Base-by-base conservation (phyloP, 1,140 invertebrate genomes). In the Lordiphosa mommai region DNA sequence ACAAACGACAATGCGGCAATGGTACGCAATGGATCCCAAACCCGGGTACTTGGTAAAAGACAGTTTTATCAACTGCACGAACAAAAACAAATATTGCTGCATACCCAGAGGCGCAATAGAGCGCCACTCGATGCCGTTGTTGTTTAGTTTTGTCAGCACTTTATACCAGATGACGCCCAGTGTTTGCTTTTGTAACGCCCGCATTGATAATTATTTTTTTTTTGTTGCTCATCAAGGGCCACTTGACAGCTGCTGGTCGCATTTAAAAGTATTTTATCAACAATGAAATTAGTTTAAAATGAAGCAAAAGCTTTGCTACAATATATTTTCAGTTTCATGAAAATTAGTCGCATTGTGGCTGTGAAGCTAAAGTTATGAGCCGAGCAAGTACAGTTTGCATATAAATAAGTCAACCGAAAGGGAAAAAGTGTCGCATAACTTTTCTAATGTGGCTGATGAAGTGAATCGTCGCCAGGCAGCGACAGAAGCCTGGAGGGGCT, bases 1-100 rank as follows among this genome's bases (percentile, higher is more conserved):
- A 82, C 77, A 72, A 84, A 76, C 77, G 77, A 84, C 77, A 80
- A 74, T 82, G 74, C 52, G 60, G 49, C 46, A 52, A 46, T 43
- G 50, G 49, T 20, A 51, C n/a, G 33, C 47, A 23, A 33, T 27
- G 23, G 23, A 36, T 3, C 17, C 17, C 9, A 13, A 16, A 2
- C 29, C 16, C 33, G 23, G 23, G 5, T 43, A 10, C 16, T 34
- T 33, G 47, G 29, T n/a, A 6, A 41, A 41, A 63, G 64, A 67
- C 52, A 37, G 55, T 52, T 68, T 68, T 68, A 68, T 68, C 65
- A 68, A 68, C 65, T 68, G 64, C 56, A 68, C 30, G 43, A 27
- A 27, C 5, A 27, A 27, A 27, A 27, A 69, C 56, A 69, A 70
- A 70, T 70, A 69, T 70, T 61, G 65, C 61, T 61, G 66, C 66